Evolutionary conservation across 2,888 invertebrate species (phyloP).

Genomic region (Creontiades dilutus): DNA sequence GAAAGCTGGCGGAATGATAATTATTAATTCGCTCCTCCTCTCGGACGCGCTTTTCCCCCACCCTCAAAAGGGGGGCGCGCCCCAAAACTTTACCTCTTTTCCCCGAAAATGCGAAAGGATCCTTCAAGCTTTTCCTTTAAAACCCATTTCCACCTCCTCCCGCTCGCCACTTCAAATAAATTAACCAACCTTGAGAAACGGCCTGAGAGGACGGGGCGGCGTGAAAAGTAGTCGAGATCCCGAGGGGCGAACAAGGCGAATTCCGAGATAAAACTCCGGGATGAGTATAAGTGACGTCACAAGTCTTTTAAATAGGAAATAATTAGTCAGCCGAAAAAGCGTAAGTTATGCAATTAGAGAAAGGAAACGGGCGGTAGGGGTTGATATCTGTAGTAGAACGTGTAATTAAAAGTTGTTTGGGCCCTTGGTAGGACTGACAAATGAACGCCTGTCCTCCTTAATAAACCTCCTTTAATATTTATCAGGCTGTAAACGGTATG

Average conservation of each 20-base stretch:
- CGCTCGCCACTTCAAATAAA: neutral
- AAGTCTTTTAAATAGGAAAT: constrained; percentile 51
- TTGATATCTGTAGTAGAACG: constrained; percentile 47
- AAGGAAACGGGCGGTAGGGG: constrained; percentile 18
- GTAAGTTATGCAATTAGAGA: constrained; percentile 55
- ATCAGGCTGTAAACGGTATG: neutral
- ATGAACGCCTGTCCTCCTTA: constrained; percentile 33
- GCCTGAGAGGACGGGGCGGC: neutral
- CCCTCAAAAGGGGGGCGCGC: too few relatives aligned
- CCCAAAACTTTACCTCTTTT: neutral
- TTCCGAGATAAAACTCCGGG: constrained; percentile 23
- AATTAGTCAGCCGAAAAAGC: constrained; percentile 59
- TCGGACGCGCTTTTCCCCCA: neutral
- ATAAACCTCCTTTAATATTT: constrained; percentile 52
- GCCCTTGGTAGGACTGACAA: constrained; percentile 14
- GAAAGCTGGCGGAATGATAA: neutral
- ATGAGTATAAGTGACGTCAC: constrained; percentile 30
- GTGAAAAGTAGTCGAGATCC: constrained; percentile 17
- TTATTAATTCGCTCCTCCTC: neutral
- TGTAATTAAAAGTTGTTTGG: constrained; percentile 54
- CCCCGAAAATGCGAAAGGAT: neutral
- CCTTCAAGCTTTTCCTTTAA: constrained; percentile 11
- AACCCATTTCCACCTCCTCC: neutral
- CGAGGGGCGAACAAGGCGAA: neutral
- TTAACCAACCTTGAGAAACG: constrained; percentile 20